Conservation (phyloP, 2,797 vertebrate genomes). For the Brotula barbata region DNA sequence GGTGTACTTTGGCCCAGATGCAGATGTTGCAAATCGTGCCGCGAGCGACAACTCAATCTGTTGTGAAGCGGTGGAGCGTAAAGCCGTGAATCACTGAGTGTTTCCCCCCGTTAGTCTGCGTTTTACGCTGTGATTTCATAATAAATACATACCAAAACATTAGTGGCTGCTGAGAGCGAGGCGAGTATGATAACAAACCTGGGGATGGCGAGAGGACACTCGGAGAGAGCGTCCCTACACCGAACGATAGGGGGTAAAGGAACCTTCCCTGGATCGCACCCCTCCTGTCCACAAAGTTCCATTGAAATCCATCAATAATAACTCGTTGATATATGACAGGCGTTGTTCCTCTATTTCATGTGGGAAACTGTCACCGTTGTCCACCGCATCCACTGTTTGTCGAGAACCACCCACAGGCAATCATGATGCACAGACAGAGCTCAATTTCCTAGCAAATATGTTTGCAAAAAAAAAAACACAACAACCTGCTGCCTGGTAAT, state of each 20-base stretch:
- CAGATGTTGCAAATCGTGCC: background rate
- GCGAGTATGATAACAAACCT: conserved; percentile 6
- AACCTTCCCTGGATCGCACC: too few relatives aligned
- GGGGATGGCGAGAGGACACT: conserved; percentile 48
- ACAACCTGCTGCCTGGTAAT: background rate
- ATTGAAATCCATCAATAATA: too few relatives aligned
- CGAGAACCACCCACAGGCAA: conserved; percentile 34
- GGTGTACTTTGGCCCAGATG: background rate
- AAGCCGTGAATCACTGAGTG: conserved; percentile 10
- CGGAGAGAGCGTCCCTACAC: too few relatives aligned
- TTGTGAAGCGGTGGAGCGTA: conserved; percentile 9
- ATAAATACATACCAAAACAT: conserved; percentile 20
- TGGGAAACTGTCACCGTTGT: conserved; percentile 45
- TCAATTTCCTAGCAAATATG: conserved; percentile 4
- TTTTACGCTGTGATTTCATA: conserved; percentile 1
- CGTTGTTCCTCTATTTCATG: conserved; percentile 37
- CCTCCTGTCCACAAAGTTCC: too few relatives aligned
- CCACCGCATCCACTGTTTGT: conserved; percentile 31
- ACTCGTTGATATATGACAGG: conserved; percentile 38
- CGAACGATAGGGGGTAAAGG: too few relatives aligned
- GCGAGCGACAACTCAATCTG: conserved; percentile 16
- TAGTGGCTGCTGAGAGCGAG: conserved; percentile 8
- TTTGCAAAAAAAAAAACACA: conserved; percentile 2
- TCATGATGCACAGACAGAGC: conserved; percentile 3
- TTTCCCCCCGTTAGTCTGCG: background rate